These are phyloP conservation scores for Ceyx margarethae DNA, from an alignment of 2,113 vertebrate genomes.

Conservation along the genomic window DNA sequence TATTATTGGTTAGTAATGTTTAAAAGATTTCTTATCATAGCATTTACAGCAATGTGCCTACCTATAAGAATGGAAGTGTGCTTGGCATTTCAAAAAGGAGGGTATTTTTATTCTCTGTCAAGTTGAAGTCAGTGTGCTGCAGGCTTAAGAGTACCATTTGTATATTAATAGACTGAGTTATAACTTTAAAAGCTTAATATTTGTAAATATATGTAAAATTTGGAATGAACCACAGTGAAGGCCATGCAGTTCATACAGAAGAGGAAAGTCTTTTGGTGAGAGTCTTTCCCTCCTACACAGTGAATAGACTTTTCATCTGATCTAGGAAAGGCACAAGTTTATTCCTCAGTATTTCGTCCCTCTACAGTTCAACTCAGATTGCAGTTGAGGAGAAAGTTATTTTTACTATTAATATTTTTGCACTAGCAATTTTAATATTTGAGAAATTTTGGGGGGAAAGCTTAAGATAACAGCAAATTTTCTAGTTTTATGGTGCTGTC, in stretches of 20 bases:
- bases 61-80: not conserved
- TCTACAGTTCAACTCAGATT: not conserved
- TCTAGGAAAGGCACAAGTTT: not conserved
- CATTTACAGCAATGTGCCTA: not conserved
- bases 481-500: not conserved
- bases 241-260: not conserved
- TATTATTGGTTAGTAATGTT: slow-evolving; percentile 21
- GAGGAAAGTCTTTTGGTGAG: not conserved
- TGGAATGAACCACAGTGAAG: not conserved
- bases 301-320: not conserved
- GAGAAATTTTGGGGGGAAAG: not conserved
- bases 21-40: not conserved
- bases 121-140: not conserved
- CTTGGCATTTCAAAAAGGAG: not conserved
- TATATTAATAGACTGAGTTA: not conserved
- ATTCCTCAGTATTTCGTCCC: not conserved
- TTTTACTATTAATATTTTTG: not conserved
- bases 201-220: not conserved
- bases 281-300: not conserved
- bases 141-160: not conserved
- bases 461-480: not conserved
- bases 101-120: not conserved
- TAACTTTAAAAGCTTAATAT: not conserved
- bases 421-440: not conserved
- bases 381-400: not conserved